Base-by-base conservation (phyloP, 2,888 invertebrate genomes). In the Psylliodes chrysocephalus region DNA sequence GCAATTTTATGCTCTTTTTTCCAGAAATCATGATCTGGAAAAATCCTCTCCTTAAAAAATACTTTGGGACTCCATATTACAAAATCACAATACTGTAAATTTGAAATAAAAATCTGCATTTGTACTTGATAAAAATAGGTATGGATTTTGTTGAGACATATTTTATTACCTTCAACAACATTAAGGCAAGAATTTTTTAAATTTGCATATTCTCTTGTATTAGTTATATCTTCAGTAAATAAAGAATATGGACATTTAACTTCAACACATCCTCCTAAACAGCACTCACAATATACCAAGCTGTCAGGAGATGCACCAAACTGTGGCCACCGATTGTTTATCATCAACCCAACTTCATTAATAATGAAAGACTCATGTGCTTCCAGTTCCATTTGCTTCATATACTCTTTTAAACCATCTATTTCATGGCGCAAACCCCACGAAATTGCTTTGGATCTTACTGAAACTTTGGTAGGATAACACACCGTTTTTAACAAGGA, bases 71-170 rank as follows among this genome's bases (percentile, higher is more conserved):
- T 52, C 65, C 68, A 66, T 22, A 68, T 59, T 7, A 68, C 57
- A 63, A 67, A 67, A 54, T 67, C 67, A 19, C 67, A 68, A 68
- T 60, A 66, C 4, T 6, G 12, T 17, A 53, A 19, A 10, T 63
- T 35, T 17, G 53, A 46, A 5, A 66, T 52, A 46, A 66, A 65
- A 1, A 68, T 55, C 57, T 68, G 63, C 60, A 57, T 56, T 60
- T 68, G 68, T 25, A 66, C 56, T 59, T 68, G 68, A 35, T 59
- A 33, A 33, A 33, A 30, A 15, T 30, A 49, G 8, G 7, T 15
- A n/a, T 49, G 46, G 2, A 12, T 8, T 49, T 49, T 49, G 4
- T 15, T 49, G 6, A 49, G 10, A 49, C 8, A 7, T 1, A 49
- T 7, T 4, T 30, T 14, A 28, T 28, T 3, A 15, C 30, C 8